These are phyloP conservation scores for Salpingus planirostris DNA, from an alignment of 2,888 invertebrate species.

Conservation along the genomic window DNA sequence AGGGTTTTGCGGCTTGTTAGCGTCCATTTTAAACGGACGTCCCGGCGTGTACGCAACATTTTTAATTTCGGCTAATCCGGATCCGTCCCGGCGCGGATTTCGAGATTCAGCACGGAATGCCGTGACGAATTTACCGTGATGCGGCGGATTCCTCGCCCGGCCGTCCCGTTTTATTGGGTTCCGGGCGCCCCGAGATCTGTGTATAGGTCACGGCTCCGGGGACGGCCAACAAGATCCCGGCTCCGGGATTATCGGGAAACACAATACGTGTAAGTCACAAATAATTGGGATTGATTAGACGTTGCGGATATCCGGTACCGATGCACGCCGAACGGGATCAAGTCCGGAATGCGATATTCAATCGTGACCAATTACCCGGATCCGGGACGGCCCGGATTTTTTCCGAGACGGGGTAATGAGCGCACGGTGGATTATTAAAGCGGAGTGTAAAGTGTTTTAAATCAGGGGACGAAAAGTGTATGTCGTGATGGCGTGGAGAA, in stretches of 20 bases:
- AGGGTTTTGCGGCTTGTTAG: too few species aligned
- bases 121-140: too few species aligned
- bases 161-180: conserved; percentile 1
- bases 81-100: too few species aligned
- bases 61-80: too few species aligned
- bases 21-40: too few species aligned
- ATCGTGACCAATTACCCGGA: background rate
- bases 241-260: conserved; percentile 18
- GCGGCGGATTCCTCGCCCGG: too few species aligned
- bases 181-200: background rate
- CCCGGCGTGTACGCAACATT: too few species aligned
- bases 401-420: too few species aligned
- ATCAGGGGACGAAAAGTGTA: too few species aligned
- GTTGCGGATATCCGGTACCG: conserved; percentile 6
- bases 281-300: conserved; percentile 13
- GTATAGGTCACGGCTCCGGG: conserved; percentile 15
- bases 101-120: too few species aligned
- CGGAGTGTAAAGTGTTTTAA: conserved; percentile 8
- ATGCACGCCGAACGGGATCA: conserved; percentile 2
- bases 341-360: conserved; percentile 3
- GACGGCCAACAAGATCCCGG: conserved; percentile 16
- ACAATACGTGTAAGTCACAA: conserved; percentile 17
- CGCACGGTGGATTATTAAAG: too few species aligned
- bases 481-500: conserved; percentile 2
- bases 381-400: too few species aligned